phyloP scores from a whole-genome alignment of 2,113 vertebrate genomes.

The Cygnus buccinator region DNA sequence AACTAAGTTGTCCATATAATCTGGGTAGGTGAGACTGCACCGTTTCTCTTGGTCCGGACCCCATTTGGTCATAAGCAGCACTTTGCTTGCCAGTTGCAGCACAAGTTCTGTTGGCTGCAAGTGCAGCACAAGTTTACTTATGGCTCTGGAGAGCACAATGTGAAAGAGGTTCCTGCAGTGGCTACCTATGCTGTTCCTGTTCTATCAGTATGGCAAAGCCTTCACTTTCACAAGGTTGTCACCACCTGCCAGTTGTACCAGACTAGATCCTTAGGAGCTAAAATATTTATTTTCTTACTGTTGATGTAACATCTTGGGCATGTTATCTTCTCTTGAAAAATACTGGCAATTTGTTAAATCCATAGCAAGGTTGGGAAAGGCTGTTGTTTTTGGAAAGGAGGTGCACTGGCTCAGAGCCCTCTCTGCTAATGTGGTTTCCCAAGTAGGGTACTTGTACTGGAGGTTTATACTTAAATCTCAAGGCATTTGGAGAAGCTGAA shows the following conservation, averaged over 20 bases:
- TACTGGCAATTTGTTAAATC: neutral
- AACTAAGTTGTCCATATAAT: neutral
- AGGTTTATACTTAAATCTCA: neutral
- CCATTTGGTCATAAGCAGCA: neutral
- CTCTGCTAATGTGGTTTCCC: neutral
- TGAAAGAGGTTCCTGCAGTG: neutral
- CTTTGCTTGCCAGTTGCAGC: neutral
- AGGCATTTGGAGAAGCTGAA: neutral
- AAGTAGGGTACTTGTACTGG: neutral
- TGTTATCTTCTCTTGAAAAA: neutral
- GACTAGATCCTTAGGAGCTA: neutral
- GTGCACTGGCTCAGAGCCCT: neutral
- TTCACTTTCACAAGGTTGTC: neutral
- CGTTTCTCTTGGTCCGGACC: neutral
- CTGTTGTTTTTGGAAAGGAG: neutral
- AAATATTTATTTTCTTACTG: neutral
- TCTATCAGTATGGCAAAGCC: neutral
- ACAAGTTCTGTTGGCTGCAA: neutral
- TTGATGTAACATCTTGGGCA: neutral
- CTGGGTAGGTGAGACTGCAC: neutral
- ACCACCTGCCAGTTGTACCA: neutral
- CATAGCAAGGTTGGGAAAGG: neutral
- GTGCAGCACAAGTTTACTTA: neutral
- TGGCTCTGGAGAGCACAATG: neutral
- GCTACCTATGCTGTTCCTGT: neutral